Percentiles rank a stretch among this genome's conserved stretches.
phyloP scores from a whole-genome alignment of 1,140 invertebrate species.

The Drosophila bocqueti region DNA sequence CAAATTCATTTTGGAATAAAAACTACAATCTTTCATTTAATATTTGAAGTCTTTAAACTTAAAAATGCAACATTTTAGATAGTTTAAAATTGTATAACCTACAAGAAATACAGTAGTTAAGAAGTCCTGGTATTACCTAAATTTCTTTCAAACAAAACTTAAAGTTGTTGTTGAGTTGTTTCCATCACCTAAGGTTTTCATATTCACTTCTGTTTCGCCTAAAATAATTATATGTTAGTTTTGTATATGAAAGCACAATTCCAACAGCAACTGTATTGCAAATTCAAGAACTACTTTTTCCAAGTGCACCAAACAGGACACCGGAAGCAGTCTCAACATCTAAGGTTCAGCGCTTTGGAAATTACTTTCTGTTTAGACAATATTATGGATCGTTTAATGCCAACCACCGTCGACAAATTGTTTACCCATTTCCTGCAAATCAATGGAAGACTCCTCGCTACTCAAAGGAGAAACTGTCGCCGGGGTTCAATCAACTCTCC shows the following conservation, averaged over 20 bases:
- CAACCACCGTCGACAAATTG: conserved; percentile 52
- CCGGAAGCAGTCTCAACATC: conserved; percentile 29
- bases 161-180: too few relatives aligned
- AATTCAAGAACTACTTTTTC: not conserved
- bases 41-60: too few relatives aligned
- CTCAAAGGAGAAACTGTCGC: conserved; percentile 36
- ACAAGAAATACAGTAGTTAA: too few relatives aligned
- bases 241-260: too few relatives aligned
- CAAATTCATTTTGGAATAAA: not conserved
- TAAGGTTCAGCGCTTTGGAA: conserved; percentile 46
- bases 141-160: too few relatives aligned
- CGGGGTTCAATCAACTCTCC: conserved; percentile 56
- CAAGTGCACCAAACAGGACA: conserved; percentile 22
- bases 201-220: too few relatives aligned
- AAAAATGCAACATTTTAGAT: too few relatives aligned
- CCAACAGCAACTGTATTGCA: not conserved
- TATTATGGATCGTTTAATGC: conserved; percentile 60
- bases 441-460: conserved; percentile 43
- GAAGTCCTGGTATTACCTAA: too few relatives aligned
- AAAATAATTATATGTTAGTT: too few relatives aligned
- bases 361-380: conserved; percentile 63
- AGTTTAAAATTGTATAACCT: too few relatives aligned
- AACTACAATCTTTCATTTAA: too few relatives aligned
- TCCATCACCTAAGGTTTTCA: too few relatives aligned
- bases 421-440: conserved; percentile 63